These are phyloP conservation scores for Siphlonurus alternatus DNA, from an alignment of 2,888 invertebrate species.

Conservation along the genomic window DNA sequence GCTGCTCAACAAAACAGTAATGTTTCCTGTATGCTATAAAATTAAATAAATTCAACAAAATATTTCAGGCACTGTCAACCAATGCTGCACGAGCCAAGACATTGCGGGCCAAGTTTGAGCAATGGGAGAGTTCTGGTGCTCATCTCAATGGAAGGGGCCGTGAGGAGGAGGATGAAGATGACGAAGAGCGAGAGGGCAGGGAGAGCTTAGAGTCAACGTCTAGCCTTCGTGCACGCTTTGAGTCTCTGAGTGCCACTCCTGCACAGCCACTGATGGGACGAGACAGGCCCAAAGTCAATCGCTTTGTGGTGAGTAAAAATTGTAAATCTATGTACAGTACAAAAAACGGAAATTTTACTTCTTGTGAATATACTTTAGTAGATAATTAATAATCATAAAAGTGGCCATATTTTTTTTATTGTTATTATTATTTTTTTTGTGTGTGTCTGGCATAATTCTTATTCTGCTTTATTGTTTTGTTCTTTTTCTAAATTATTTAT, in stretches of 20 bases:
- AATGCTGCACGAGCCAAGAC: conserved; percentile 67
- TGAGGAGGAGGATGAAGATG: conserved; percentile 15
- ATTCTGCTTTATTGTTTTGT: no score
- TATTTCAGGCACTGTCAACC: conserved; percentile 24
- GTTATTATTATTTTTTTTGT: no score
- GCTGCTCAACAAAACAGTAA: no score
- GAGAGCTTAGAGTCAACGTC: conserved; percentile 74
- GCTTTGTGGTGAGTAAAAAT: conserved; percentile 83
- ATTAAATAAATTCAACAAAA: no score
- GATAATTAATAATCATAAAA: no score
- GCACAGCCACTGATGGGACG: conserved; percentile 26
- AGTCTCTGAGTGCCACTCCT: conserved; percentile 43
- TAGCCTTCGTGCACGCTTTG: conserved; percentile 52
- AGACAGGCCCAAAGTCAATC: conserved; percentile 52
- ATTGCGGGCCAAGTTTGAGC: conserved; percentile 73
- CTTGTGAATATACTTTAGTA: no score
- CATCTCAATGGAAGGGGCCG: conserved; percentile 1
- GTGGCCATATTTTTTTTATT: no score
- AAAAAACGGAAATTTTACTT: no score
- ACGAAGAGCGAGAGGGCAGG: conserved; percentile 26
- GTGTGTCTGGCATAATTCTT: no score
- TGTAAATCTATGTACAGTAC: no score
- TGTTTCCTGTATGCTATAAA: no score
- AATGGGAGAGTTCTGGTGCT: conserved; percentile 45
- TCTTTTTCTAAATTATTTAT: no score